Conservation (phyloP, 1,140 invertebrate species). For the Caenorhabditis brenneri region DNA sequence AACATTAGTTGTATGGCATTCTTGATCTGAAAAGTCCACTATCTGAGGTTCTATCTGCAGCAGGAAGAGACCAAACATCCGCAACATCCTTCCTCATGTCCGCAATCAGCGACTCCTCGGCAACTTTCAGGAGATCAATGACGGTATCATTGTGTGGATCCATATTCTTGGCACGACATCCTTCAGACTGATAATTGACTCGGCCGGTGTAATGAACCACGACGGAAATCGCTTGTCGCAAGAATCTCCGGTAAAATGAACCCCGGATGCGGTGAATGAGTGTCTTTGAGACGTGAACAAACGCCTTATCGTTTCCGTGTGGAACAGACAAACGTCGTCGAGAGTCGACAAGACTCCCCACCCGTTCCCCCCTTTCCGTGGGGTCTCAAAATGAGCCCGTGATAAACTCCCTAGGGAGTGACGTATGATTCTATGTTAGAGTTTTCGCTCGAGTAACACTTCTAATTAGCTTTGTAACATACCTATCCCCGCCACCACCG, state of each 20-base stretch:
- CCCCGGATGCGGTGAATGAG: constrained; percentile 88
- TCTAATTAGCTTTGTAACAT: no score
- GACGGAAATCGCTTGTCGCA: constrained; percentile 90
- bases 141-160: constrained; percentile 98
- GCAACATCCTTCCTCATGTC: constrained; percentile 97
- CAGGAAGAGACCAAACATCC: constrained; percentile 94
- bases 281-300: constrained; percentile 90
- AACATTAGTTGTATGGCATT: constrained; percentile 80
- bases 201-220: constrained; percentile 96
- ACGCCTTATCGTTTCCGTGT: constrained; percentile 97
- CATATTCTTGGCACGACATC: constrained; percentile 99
- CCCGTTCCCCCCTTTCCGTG: no score
- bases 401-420: no score
- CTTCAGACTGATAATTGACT: constrained; percentile 90
- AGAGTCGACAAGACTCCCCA: constrained; percentile 97
- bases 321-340: constrained; percentile 99
- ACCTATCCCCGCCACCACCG: no score
- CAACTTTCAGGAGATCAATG: constrained; percentile 89
- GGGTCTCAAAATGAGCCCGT: no score
- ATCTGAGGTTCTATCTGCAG: constrained; percentile 79
- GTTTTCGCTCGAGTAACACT: no score
- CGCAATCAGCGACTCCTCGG: constrained; percentile 91
- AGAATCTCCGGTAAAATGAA: constrained; percentile 97
- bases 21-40: constrained; percentile 81
- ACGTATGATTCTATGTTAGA: no score